Evolutionary conservation across 1,140 invertebrate genomes (phyloP), one percentile per base, ranked within the genome.

Genomic region (Caenorhabditis brenneri): DNA sequence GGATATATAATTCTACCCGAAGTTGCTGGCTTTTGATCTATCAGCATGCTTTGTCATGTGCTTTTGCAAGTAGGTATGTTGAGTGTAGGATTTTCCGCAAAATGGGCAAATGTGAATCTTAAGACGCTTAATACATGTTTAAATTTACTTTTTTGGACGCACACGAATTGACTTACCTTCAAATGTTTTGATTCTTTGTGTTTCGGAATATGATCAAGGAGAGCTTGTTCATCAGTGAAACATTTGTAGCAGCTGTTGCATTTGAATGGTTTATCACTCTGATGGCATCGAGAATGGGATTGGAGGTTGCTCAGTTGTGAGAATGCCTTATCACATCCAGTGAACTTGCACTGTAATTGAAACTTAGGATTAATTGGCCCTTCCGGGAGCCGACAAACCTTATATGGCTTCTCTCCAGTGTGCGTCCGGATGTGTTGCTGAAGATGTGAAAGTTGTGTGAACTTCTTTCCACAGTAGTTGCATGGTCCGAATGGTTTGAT

Each of bases 151-250:
- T 27, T 51, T 65, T 36, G 33, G 58, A 65, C 58, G 46, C 24
- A 65, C 29, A 48, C 19, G 65, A 55, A 58, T 36, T 33, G 9
- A 42, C 80, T 46, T 49, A 88, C 99, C 92, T 99, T 99, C 48
- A 99, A 93, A 91, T 99, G 97, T 92, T 99, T 99, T 51, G 96
- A 98, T 91, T 99, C 97, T 92, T 98, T 98, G 93, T 99, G 97
- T 92, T 99, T 99, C 42, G 97, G 96, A 92, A 98, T 98, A 93
- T 98, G 96, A 92, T 97, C 96, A 83, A 98, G 93, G 49, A 98
- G 93, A 85, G 95, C 94, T n/a, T 95, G 94, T 92, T 98, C 96
- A 91, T 98, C 96, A 60, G 94, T 94, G 92, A 98, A 98, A 92
- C 96, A 98, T 92, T 98, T 98, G 93, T 98, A 98, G 92, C 96